Percentiles rank a stretch among this genome's conserved stretches.
Conservation (phyloP, 2,797 vertebrate species). For the Peromyscus attwateri region DNA sequence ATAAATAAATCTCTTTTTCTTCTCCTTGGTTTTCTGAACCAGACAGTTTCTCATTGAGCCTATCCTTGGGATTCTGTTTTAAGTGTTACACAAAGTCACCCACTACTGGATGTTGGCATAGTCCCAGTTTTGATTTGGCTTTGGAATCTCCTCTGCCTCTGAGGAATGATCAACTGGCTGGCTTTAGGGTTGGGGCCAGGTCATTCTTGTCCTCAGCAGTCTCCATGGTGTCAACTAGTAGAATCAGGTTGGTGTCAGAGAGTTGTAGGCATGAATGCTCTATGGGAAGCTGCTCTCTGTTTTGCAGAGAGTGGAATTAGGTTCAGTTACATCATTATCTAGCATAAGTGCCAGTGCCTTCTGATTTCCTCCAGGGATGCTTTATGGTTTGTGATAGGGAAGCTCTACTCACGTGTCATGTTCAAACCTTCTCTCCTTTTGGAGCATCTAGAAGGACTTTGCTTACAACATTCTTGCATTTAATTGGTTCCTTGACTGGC, state of each 20-base stretch:
- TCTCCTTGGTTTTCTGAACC: background rate
- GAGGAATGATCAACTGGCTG: background rate
- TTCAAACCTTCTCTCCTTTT: background rate
- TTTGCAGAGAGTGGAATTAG: background rate
- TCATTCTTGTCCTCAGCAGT: background rate
- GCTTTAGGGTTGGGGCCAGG: background rate
- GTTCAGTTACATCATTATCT: background rate
- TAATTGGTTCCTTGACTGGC: background rate
- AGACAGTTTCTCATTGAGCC: constrained; percentile 5
- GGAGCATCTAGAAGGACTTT: background rate
- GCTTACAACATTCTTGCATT: constrained; percentile 2
- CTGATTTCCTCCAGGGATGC: background rate
- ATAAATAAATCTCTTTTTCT: constrained; percentile 14
- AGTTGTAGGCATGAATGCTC: background rate
- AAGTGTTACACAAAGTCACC: constrained; percentile 42
- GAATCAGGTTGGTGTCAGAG: background rate
- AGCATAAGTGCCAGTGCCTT: background rate
- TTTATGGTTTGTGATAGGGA: background rate
- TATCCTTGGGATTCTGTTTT: constrained; percentile 15
- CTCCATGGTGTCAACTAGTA: background rate
- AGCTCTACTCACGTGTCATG: background rate
- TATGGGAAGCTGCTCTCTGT: background rate
- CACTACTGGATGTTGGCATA: background rate
- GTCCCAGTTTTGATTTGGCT: background rate
- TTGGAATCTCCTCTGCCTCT: constrained; percentile 33